These are phyloP conservation scores for Psittacus erithacus DNA, from an alignment of 2,113 vertebrate species.

Conservation along the genomic window DNA sequence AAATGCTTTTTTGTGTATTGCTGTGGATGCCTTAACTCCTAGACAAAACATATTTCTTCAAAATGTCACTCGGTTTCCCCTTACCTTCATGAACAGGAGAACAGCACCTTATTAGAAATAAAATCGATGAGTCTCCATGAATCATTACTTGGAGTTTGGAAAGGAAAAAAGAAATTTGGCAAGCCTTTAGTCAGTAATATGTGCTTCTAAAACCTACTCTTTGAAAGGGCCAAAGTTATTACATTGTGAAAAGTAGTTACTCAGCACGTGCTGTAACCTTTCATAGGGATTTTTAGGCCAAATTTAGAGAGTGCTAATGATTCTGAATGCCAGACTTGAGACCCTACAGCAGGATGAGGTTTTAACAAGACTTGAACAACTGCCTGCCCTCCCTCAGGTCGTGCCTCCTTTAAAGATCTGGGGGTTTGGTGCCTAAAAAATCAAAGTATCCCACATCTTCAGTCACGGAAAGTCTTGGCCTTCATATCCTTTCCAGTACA, in stretches of 20 bases:
- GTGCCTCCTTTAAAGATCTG: background rate
- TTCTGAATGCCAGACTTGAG: conserved; percentile 49
- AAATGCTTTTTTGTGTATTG: background rate
- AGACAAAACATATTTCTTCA: conserved; percentile 37
- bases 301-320: conserved; percentile 62
- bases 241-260: conserved; percentile 61
- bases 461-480: background rate
- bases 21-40: background rate
- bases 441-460: background rate
- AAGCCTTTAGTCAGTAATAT: conserved; percentile 28
- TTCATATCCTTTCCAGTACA: background rate
- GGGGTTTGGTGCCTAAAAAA: conserved; percentile 17
- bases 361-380: conserved; percentile 44
- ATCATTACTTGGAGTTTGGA: conserved; percentile 26
- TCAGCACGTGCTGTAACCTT: conserved; percentile 58
- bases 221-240: conserved; percentile 56
- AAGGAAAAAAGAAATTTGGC: conserved; percentile 57
- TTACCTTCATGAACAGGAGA: background rate
- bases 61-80: background rate
- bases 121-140: conserved; percentile 46
- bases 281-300: conserved; percentile 49
- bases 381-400: background rate
- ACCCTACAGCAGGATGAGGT: conserved; percentile 48
- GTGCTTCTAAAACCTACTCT: conserved; percentile 39
- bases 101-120: conserved; percentile 40